These are phyloP conservation scores for Elaphurus davidianus DNA, from an alignment of 2,113 vertebrate species.

Conservation along the genomic window DNA sequence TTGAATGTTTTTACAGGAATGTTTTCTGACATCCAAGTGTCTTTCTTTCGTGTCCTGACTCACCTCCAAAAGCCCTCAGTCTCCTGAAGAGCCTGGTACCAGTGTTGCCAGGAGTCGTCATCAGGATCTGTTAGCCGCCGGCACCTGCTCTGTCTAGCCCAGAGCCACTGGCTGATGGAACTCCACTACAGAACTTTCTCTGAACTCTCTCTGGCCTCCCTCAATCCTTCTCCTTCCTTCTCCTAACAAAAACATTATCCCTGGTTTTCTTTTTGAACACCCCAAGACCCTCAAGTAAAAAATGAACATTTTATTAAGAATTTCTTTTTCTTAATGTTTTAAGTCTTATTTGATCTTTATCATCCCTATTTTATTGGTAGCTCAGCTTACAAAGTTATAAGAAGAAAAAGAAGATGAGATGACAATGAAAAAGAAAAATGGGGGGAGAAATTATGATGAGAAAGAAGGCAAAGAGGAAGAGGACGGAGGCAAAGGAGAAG, in stretches of 20 bases:
- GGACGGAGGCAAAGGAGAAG: background rate
- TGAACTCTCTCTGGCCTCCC: background rate
- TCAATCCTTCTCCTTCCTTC: background rate
- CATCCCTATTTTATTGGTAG: background rate
- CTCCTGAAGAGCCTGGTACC: background rate
- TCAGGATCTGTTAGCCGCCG: background rate
- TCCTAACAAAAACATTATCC: background rate
- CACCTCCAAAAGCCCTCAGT: background rate
- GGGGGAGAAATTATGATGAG: background rate
- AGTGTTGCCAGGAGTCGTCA: background rate
- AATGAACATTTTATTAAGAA: background rate
- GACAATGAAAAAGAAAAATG: background rate
- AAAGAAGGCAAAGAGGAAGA: background rate
- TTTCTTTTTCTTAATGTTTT: constrained; percentile 36
- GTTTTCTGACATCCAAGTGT: background rate
- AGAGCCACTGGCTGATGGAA: background rate
- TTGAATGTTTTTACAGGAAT: background rate
- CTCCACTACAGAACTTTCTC: background rate
- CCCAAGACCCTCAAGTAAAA: background rate
- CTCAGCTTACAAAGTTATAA: background rate
- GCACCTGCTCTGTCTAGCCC: background rate
- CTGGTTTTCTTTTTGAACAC: background rate
- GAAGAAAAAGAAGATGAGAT: background rate
- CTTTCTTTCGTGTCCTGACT: background rate
- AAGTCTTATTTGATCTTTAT: background rate